phyloP scores from a whole-genome alignment of 2,797 vertebrate genomes.

The Erpetoichthys calabaricus region DNA sequence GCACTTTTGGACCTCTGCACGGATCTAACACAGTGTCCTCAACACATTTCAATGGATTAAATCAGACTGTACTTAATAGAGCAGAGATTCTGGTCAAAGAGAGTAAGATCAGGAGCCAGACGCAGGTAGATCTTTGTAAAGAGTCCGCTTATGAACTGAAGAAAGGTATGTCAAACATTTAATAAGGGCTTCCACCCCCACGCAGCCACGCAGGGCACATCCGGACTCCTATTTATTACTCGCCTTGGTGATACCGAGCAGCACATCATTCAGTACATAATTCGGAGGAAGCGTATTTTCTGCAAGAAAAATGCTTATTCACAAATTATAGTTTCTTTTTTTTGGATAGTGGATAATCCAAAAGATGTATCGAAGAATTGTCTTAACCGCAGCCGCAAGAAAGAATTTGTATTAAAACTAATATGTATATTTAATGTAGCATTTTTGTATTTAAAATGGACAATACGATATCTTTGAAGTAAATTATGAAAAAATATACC shows the following conservation, averaged over 20 bases:
- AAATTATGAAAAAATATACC: slow-evolving; percentile 88
- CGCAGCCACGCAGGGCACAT: slow-evolving; percentile 15
- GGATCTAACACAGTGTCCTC: slow-evolving; percentile 52
- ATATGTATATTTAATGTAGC: slow-evolving; percentile 99
- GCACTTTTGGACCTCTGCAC: slow-evolving; percentile 86
- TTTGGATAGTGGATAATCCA: slow-evolving; percentile 58
- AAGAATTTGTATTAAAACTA: slow-evolving; percentile 95
- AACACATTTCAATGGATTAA: slow-evolving; percentile 97
- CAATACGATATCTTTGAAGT: slow-evolving; percentile 97
- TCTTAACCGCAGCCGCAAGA: slow-evolving; percentile 75
- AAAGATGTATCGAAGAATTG: slow-evolving; percentile 65
- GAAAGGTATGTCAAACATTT: slow-evolving; percentile 99
- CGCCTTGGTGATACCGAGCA: slow-evolving; percentile 57
- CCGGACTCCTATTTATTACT: slow-evolving; percentile 70
- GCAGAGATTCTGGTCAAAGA: slow-evolving; percentile 89
- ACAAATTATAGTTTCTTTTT: slow-evolving; percentile 62
- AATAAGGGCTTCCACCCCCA: slow-evolving; percentile 65
- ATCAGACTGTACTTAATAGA: slow-evolving; percentile 91
- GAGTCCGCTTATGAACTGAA: slow-evolving; percentile 95
- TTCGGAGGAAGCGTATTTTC: slow-evolving; percentile 51
- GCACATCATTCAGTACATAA: too few relatives aligned
- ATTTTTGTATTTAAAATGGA: slow-evolving; percentile 99
- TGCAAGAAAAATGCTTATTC: slow-evolving; percentile 54
- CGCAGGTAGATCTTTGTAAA: slow-evolving; percentile 92
- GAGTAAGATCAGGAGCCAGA: slow-evolving; percentile 79